Evolutionary conservation across 2,113 vertebrate species (phyloP), one percentile per base, ranked within the genome.

Genomic region (Callithrix jacchus): DNA sequence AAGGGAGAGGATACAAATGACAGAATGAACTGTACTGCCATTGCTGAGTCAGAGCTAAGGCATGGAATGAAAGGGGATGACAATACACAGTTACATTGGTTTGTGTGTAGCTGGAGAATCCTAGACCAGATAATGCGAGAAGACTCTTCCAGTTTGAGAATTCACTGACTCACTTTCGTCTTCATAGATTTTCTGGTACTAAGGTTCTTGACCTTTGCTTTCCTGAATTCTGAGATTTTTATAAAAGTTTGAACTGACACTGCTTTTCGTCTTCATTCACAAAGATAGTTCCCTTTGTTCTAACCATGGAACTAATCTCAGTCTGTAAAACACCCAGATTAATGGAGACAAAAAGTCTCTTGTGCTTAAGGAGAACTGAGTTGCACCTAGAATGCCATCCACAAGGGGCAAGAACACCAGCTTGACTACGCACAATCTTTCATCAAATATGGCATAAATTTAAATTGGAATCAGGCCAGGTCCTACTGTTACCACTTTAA

Each of bases 401-500:
- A 80, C 21, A 20, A 85, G 6, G 84, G 17, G 76, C 81, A 89
- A 83, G 95, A 30, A 56, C 52, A 82, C 1, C 20, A 83, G 27
- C 80, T 89, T 35, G 89, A 85, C n/a, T 80, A 54, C 37, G 86
- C 70, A 70, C 6, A 83, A 21, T 87, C 70, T 73, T 97, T 97
- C 74, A 91, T 95, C 58, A 68, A 74, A 96, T 96, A 92, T 17
- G 40, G 52, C 68, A 97, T 97, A 77, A 58, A 97, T 98, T 96
- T 83, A 0, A 95, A 54, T 61, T 98, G 91, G 97, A 95, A 92
- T 66, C 2, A 20, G 81, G 95, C 47, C 96, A 97, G 14, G 56
- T 95, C 84, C 95, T 93, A 96, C 95, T 96, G 93, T 54, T 98
- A 93, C 77, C 70, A 87, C 97, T 96, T 89, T 58, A 94, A 96